Evolutionary conservation across 2,888 invertebrate genomes (phyloP).

Genomic region (Drosophila nigricruria): DNA sequence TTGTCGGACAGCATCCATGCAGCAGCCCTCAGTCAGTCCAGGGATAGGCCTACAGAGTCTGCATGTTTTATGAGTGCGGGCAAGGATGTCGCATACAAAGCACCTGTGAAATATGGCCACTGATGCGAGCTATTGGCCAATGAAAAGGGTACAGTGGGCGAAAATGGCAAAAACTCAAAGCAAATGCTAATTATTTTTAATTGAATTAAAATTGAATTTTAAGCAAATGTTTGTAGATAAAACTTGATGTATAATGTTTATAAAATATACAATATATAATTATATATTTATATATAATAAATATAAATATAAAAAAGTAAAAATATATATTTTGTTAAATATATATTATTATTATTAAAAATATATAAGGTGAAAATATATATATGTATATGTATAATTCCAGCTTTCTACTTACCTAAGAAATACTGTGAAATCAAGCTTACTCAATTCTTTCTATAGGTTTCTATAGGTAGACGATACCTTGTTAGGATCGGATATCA

Average conservation of each 20-base stretch:
- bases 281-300: background rate
- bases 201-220: background rate
- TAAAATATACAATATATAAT: too few relatives aligned
- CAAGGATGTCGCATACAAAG: constrained; percentile 1
- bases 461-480: background rate
- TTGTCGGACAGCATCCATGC: background rate
- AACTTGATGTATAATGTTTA: too few relatives aligned
- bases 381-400: background rate
- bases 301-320: too few relatives aligned
- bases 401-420: background rate
- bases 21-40: background rate
- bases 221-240: background rate
- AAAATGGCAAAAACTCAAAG: background rate
- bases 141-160: background rate
- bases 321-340: too few relatives aligned
- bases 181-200: background rate
- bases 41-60: background rate
- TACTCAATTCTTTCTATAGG: background rate
- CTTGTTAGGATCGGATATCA: background rate
- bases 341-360: too few relatives aligned
- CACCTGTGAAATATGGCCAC: background rate
- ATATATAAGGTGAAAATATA: background rate
- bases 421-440: background rate
- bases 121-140: background rate
- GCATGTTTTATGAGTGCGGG: background rate